These are phyloP conservation scores for Conchocele bisecta DNA, from an alignment of 2,888 invertebrate species.

Conservation along the genomic window DNA sequence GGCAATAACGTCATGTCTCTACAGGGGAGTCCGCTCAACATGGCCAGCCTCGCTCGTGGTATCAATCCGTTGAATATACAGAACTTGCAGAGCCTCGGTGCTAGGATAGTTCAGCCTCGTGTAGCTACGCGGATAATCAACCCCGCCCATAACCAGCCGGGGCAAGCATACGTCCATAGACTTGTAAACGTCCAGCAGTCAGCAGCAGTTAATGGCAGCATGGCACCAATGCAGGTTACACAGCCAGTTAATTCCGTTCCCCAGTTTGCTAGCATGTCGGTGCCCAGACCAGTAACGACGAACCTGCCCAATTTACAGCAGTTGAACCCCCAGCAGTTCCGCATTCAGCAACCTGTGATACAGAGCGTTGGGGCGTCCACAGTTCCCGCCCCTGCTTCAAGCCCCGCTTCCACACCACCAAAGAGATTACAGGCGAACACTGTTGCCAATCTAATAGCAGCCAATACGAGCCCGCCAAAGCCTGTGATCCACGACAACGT, in stretches of 20 bases:
- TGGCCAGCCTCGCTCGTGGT: conserved; percentile 31
- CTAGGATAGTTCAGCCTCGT: conserved; percentile 26
- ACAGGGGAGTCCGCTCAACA: conserved; percentile 43
- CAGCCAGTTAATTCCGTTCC: background rate
- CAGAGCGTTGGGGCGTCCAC: too few species aligned
- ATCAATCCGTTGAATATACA: conserved; percentile 37
- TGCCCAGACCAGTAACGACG: conserved; percentile 3
- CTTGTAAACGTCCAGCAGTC: conserved; percentile 30
- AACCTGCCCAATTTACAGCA: too few species aligned
- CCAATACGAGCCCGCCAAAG: conserved; percentile 36
- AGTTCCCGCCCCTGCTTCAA: conserved; percentile 1
- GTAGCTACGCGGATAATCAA: conserved; percentile 36
- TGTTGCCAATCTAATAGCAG: conserved; percentile 51
- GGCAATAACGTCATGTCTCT: conserved; percentile 52
- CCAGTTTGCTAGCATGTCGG: background rate
- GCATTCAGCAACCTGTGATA: too few species aligned
- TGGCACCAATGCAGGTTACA: conserved; percentile 12
- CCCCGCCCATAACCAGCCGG: conserved; percentile 12
- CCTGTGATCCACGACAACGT: conserved; percentile 18
- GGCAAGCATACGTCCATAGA: conserved; percentile 38
- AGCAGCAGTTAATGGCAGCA: background rate
- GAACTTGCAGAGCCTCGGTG: too few species aligned
- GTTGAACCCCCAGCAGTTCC: too few species aligned
- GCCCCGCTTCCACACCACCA: conserved; percentile 2
- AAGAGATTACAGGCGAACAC: conserved; percentile 40